A percentile compares a stretch with the other conserved stretches of the same genome.
These are phyloP conservation scores for Orchestes rusci DNA, from an alignment of 2,888 invertebrate genomes.

Conservation along the genomic window DNA sequence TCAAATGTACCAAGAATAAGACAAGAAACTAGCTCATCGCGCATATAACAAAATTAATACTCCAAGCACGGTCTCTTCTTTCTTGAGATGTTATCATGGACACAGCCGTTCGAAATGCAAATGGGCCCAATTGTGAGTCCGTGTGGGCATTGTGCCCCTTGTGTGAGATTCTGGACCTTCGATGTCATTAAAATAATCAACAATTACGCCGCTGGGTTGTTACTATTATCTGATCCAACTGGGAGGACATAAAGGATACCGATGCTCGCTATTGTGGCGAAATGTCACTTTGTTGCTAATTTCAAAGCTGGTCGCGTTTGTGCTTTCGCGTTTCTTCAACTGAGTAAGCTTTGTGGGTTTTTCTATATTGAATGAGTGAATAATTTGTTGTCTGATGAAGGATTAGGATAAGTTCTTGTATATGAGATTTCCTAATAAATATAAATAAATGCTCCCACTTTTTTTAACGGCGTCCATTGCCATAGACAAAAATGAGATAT, in stretches of 20 bases:
- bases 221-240: slow-evolving; percentile 37
- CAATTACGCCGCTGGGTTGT: slow-evolving; percentile 41
- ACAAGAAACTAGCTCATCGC: slow-evolving; percentile 6
- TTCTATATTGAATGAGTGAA: no score
- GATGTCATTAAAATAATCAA: slow-evolving; percentile 44
- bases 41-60: slow-evolving; percentile 11
- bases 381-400: no score
- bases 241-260: slow-evolving; percentile 17
- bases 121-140: slow-evolving; percentile 43
- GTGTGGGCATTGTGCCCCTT: slow-evolving; percentile 39
- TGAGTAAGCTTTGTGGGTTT: no score
- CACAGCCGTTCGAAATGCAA: slow-evolving; percentile 38
- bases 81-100: slow-evolving; percentile 18
- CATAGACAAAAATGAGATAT: no score
- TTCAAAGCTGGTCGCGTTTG: slow-evolving; percentile 11
- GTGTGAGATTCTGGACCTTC: slow-evolving; percentile 38
- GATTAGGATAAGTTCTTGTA: no score
- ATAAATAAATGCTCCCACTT: no score
- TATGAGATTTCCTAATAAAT: no score
- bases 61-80: slow-evolving; percentile 17
- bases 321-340: background rate
- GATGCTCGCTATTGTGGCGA: slow-evolving; percentile 16
- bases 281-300: slow-evolving; percentile 18
- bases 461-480: no score
- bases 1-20: background rate